Conservation (phyloP, 2,888 invertebrate genomes). For the Magallana nippona region DNA sequence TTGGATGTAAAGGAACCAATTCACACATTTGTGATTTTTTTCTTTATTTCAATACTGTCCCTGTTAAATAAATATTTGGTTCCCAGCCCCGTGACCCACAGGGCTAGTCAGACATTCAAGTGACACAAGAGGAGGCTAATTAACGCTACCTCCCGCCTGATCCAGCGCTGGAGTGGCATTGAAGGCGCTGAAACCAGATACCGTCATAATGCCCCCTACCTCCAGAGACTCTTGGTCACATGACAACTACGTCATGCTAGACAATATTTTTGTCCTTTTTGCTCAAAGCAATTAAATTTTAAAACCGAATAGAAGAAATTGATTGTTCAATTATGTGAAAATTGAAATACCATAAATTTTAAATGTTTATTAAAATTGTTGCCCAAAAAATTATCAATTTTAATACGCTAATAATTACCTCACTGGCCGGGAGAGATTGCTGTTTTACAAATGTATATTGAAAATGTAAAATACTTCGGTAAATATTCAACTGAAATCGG, state of each 20-base stretch:
- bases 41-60: background rate
- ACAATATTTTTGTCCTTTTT: background rate
- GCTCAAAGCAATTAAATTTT: no score
- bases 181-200: background rate
- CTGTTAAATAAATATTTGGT: constrained; percentile 31
- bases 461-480: background rate
- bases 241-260: background rate
- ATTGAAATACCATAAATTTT: no score
- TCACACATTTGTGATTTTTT: constrained; percentile 7
- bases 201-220: constrained; percentile 21
- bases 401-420: no score
- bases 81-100: constrained; percentile 20
- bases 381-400: no score
- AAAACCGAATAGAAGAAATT: no score
- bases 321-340: no score
- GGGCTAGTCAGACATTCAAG: constrained; percentile 11
- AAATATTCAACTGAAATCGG: background rate
- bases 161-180: background rate
- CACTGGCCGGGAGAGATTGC: background rate
- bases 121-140: constrained; percentile 29
- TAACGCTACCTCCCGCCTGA: constrained; percentile 20
- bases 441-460: background rate
- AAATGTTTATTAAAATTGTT: no score
- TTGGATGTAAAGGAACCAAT: constrained; percentile 1
- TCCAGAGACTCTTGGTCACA: background rate